Base-by-base conservation (phyloP, 2,113 vertebrate genomes). In the Oplegnathus fasciatus region DNA sequence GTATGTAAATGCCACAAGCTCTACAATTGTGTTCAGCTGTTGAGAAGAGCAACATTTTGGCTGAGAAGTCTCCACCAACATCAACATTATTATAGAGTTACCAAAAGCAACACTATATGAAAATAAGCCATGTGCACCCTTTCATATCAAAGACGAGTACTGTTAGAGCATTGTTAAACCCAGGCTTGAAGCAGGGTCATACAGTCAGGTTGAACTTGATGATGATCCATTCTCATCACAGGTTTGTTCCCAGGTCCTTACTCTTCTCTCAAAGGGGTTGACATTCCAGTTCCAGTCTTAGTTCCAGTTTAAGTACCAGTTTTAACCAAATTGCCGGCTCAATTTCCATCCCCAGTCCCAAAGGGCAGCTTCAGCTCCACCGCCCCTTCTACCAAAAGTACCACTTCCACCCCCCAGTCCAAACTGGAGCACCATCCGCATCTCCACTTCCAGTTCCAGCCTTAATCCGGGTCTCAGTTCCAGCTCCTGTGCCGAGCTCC, bases 401-500 rank as follows among this genome's bases (percentile, higher is more conserved):
- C 66, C 52, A 68, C 71, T 75, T 78, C 84, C 82, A 76, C 24
- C 66, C 52, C 65, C 65, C 1, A 60, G 14, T 75, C 37, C 71
- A 83, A 82, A 71, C 65, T 77, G 67, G 64, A 89, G 60, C 82
- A 60, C 75, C 66, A 32, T 77, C 54, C 28, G 1, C 73, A 84
- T 78, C 61, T 80, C 65, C 65, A 65, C 75, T 82, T 70, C 61
- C 77, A 79, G 55, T 76, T 79, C 78, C 75, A 78, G 54, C 75
- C 55, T 44, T 78, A 82, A 86, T 88, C 87, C 58, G 2, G 60
- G 42, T 81, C 71, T 83, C 44, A 78, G 68, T 72, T 88, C 78
- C 86, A 89, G 86, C 79, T 89, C 75, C 88, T 70, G 75, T 75
- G 62, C 46, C 44, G 30, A 70, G 75, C 82, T 80, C 73, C 60